Evolutionary conservation across 1,140 invertebrate species (phyloP), one percentile per base, ranked within the genome.

Genomic region (Heliconius eleuchia): DNA sequence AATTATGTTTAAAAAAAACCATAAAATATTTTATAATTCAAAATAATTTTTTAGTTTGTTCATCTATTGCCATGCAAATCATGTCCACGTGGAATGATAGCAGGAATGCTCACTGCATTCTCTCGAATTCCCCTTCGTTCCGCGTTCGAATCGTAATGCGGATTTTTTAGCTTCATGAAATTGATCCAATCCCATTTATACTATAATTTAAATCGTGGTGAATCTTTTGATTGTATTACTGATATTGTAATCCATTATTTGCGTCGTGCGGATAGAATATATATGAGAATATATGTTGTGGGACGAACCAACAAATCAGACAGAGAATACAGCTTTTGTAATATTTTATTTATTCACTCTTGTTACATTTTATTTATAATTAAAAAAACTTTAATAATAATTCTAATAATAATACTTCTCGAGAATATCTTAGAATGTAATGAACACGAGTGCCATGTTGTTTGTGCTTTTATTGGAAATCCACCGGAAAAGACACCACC

Each of bases 21-120:
- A 66, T 16, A 66, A 66, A 60, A 60, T 66, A 66, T 27, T 27
- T 27, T 30, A 30, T 23, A 1, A 13, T 8, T 23, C 60, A 66
- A 27, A 27, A 23, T 11, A 66, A 4, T 16, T 66, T 30, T 66
- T 16, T 3, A 57, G 11, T 30, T 66, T 30, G 60, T 66, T 30
- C 60, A 6, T 66, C 60, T 66, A 66, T 66, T 66, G 23, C 60
- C 60, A 66, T 66, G 60, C 60, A 66, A 66, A 66, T 66, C 60
- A 66, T 66, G 60, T 66, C 60, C 60, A 66, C 60, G 60, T 66
- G 60, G 27, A 66, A 66, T 27, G 27, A 66, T 13, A 30, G 60
- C 9, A 66, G n/a, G 60, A 66, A 66, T 66, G 60, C 60, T 30
- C 23, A 66, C 60, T 66, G 60, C 60, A 30, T 66, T 66, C 60